Base-by-base conservation (phyloP, 1,140 invertebrate species). In the Neodiprion pinetum region DNA sequence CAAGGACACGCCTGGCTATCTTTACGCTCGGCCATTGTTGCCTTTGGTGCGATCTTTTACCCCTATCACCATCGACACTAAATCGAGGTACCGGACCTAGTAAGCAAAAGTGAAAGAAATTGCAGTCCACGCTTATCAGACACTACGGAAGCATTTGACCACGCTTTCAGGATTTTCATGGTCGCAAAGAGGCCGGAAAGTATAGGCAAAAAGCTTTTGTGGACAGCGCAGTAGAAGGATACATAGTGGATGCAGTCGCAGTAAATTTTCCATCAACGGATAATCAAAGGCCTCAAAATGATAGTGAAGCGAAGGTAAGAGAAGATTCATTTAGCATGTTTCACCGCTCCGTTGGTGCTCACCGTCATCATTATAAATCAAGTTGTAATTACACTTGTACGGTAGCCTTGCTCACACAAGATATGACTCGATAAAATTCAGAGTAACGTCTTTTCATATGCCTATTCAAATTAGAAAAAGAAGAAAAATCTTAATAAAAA, bases 341-440 rank as follows among this genome's bases (percentile, higher is more conserved):
- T 78, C 78, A 80, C 79, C 78, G 78, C 77, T 71, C 75, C 71
- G 75, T 75, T 78, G 78, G 74, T 77, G 81, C 80, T 72, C 68
- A 74, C 77, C 77, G 76, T 78, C 78, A 82, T 82, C 81, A 82
- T 82, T 82, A 82, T 82, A 82, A 82, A 81, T 82, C 81, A 82
- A 77, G 79, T 79, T 80, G 81, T 82, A 82, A 82, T 82, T 82
- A 81, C 80, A 80, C 79, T 75, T 74, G 74, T 80, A 69, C 80
- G 75, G 71, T 78, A 75, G 75, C 76, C n/a, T n/a, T 61, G 53
- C 53, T 40, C 28, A 40, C 28, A 40, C 28, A 40, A 40, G 28
- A 40, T 40, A 40, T 40, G 28, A 40, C 28, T 40, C 28, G 28
- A 40, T 40, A 40, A 40, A 4, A 40, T 40, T 40, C 28, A 40